A percentile compares a stretch with the other conserved stretches of the same genome.
Conservation (phyloP, 2,113 vertebrate species). For the Isurus oxyrinchus region DNA sequence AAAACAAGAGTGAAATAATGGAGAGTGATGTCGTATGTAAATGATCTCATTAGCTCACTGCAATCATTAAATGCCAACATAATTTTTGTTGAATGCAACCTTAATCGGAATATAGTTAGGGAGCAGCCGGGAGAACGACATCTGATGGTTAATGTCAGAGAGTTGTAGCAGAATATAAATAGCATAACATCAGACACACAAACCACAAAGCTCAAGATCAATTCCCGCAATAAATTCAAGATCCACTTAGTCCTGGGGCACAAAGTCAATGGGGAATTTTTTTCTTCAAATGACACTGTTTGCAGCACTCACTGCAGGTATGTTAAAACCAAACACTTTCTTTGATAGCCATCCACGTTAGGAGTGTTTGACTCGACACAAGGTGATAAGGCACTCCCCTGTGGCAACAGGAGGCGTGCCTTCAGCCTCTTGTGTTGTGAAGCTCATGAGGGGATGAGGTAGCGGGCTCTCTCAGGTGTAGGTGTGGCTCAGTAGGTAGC, state of each 20-base stretch:
- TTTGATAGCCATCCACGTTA: neutral
- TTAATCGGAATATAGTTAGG: neutral
- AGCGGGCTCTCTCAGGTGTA: neutral
- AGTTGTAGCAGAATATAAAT: neutral
- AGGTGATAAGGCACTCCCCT: neutral
- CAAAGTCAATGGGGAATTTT: neutral
- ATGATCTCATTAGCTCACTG: neutral
- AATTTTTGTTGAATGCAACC: neutral
- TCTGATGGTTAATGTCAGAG: neutral
- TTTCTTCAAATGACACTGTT: neutral
- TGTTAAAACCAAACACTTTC: neutral
- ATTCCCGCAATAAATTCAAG: neutral
- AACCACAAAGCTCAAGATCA: neutral
- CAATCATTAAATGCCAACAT: neutral
- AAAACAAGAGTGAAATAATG: constrained; percentile 42
- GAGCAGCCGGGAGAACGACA: neutral
- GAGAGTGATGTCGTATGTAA: constrained; percentile 43
- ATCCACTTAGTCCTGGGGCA: neutral
- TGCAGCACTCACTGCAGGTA: neutral
- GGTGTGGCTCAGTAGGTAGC: neutral
- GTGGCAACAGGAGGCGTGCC: neutral
- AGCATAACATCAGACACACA: neutral
- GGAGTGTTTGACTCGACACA: neutral
- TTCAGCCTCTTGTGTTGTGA: too few relatives aligned
- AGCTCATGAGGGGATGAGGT: neutral